phyloP scores from a whole-genome alignment of 2,888 invertebrate species.

The Ryuthela nishihirai region DNA sequence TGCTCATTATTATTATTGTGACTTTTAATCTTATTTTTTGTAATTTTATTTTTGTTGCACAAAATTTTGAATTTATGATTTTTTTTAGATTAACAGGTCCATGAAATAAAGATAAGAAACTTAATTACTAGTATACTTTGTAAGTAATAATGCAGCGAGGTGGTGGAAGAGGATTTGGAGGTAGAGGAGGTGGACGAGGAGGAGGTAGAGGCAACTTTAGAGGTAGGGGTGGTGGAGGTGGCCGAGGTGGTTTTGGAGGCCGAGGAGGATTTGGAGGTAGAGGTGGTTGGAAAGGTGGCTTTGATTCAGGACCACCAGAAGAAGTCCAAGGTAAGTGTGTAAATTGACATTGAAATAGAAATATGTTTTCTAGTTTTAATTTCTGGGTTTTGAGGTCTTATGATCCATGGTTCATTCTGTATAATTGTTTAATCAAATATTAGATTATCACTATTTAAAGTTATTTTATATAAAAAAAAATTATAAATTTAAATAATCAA shows the following conservation, averaged over 20 bases:
- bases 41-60: no score
- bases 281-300: constrained; percentile 20
- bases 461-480: background rate
- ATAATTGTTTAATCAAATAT: background rate
- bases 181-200: constrained; percentile 41
- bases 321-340: constrained; percentile 33
- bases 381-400: background rate
- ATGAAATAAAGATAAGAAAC: no score
- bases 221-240: constrained; percentile 31
- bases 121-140: no score
- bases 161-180: constrained; percentile 18
- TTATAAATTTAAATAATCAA: background rate
- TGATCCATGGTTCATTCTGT: background rate
- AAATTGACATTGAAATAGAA: no score
- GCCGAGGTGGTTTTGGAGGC: constrained; percentile 37
- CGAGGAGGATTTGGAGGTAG: constrained; percentile 21
- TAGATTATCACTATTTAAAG: background rate
- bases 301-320: constrained; percentile 48
- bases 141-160: no score
- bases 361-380: background rate
- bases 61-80: no score
- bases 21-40: no score
- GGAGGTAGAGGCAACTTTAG: constrained; percentile 32
- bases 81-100: no score
- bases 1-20: no score